Evolutionary conservation across 2,888 invertebrate genomes (phyloP), one percentile per base, ranked within the genome.

Genomic region (Agrotis puta): DNA sequence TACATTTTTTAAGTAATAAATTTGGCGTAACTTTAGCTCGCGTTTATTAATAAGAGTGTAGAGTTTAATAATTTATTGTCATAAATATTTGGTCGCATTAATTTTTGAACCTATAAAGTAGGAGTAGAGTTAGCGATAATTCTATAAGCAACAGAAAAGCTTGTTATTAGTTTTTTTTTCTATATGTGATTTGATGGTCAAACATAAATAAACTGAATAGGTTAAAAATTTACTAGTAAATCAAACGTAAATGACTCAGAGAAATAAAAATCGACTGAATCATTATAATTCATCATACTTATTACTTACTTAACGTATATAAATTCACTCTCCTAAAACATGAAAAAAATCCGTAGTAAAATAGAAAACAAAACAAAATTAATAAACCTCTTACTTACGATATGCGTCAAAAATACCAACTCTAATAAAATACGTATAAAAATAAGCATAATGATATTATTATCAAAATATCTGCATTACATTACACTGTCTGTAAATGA

Each of bases 41-140:
- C n/a, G n/a, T n/a, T n/a, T n/a, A n/a, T n/a, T n/a, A n/a, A n/a
- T n/a, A n/a, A n/a, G n/a, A n/a, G n/a, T n/a, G n/a, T n/a, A 65
- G 77, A 64, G 53, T 66, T 83, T 77, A 69, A 69, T 74, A 69
- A 75, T 84, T 84, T 84, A 84, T 84, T 84, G 84, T 84, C 84
- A 80, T 78, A 71, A 64, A 70, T 66, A 64, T 70, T 84, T 84
- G 84, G 82, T 84, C 84, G 64, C 70, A 63, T 75, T 71, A 20
- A 56, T 74, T 66, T 73, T 75, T 64, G 45, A 64, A 68, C 75
- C 71, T 77, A 61, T 53, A 65, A 61, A 58, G 56, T 74, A 78
- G 48, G 56, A 70, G n/a, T 53, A 63, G 66, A 53, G 50, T 58
- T 45, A 59, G 45, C 9, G 51, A 45, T 68, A 64, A 58, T 43